Evolutionary conservation across 2,113 vertebrate species (phyloP).

Genomic region (Ginglymostoma cirratum): DNA sequence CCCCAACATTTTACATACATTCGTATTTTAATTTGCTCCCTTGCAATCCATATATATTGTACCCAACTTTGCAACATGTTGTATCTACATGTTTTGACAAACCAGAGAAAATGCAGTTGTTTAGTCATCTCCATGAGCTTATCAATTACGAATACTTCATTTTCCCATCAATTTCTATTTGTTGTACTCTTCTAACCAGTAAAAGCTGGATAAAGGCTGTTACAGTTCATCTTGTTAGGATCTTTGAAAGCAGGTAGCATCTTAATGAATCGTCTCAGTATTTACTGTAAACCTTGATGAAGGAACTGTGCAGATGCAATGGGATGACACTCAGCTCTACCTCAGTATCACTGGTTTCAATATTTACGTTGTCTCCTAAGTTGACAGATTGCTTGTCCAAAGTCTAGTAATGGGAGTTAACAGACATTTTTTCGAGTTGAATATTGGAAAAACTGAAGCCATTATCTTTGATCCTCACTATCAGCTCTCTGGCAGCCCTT

Average conservation of each 20-base stretch:
- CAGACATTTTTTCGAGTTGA: neutral
- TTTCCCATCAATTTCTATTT: neutral
- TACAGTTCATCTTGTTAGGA: neutral
- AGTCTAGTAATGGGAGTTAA: too few relatives aligned
- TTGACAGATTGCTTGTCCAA: neutral
- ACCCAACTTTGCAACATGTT: too few relatives aligned
- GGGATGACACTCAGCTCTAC: neutral
- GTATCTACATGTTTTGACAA: neutral
- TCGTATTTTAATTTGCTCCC: too few relatives aligned
- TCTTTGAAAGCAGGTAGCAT: neutral
- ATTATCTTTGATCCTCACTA: neutral
- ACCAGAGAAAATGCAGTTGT: too few relatives aligned
- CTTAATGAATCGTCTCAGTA: too few relatives aligned
- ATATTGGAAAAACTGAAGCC: neutral
- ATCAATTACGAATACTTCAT: neutral
- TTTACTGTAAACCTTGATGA: neutral
- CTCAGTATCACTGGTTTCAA: neutral
- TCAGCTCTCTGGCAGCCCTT: neutral
- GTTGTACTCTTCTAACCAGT: neutral
- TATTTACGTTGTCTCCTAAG: neutral
- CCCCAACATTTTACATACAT: too few relatives aligned
- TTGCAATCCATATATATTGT: too few relatives aligned
- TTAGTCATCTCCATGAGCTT: neutral
- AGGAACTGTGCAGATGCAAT: too few relatives aligned
- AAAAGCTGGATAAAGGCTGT: neutral